Conservation (phyloP, 1,140 invertebrate species). For the Megathymus violae region DNA sequence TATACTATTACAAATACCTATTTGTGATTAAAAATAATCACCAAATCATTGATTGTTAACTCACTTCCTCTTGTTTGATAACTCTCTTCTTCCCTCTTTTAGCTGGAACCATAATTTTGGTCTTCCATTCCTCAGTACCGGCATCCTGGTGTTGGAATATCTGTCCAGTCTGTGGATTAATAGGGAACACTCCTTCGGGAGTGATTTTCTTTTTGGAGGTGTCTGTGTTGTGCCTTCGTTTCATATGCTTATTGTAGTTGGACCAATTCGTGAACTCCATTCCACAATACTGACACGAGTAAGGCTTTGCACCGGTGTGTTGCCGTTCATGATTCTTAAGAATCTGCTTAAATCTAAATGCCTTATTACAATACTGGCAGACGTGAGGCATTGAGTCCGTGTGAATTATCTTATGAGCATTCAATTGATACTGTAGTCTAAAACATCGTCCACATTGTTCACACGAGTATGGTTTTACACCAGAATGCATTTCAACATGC, state of each 20-base stretch:
- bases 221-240: slow-evolving; percentile 85
- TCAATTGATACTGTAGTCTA: slow-evolving; percentile 79
- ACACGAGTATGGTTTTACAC: slow-evolving; percentile 90
- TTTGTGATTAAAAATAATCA: too few species aligned
- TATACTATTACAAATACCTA: too few species aligned
- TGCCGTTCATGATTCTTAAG: slow-evolving; percentile 87
- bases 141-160: slow-evolving; percentile 56
- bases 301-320: slow-evolving; percentile 86
- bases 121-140: slow-evolving; percentile 63
- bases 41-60: slow-evolving; percentile 7
- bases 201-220: slow-evolving; percentile 74
- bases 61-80: slow-evolving; percentile 48
- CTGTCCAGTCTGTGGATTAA: slow-evolving; percentile 65
- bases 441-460: slow-evolving; percentile 90
- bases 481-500: slow-evolving; percentile 87
- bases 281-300: slow-evolving; percentile 85
- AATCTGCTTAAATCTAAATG: slow-evolving; percentile 88
- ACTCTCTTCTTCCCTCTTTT: slow-evolving; percentile 55
- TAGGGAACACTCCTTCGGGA: slow-evolving; percentile 64
- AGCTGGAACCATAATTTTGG: slow-evolving; percentile 59
- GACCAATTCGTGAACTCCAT: slow-evolving; percentile 91
- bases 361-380: slow-evolving; percentile 89
- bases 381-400: slow-evolving; percentile 93
- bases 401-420: slow-evolving; percentile 85
- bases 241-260: slow-evolving; percentile 91